phyloP scores from a whole-genome alignment of 2,888 invertebrate genomes.

The Anaspis maculata region DNA sequence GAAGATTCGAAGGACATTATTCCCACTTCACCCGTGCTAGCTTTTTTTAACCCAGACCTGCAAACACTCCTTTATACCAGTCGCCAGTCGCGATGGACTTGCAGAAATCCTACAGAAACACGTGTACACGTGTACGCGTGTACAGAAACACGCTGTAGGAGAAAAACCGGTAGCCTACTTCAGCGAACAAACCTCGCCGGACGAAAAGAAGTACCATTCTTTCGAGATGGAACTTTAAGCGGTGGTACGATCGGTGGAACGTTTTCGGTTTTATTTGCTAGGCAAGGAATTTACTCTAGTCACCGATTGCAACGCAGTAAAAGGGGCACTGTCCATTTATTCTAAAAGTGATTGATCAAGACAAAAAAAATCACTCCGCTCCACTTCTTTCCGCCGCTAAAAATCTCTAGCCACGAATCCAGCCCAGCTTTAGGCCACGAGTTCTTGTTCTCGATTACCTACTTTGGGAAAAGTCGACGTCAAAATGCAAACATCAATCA shows the following conservation, averaged over 20 bases:
- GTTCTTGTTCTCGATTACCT: no score
- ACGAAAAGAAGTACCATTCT: constrained; percentile 24
- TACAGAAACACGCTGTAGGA: constrained; percentile 3
- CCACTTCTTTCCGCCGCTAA: no score
- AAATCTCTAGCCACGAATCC: no score
- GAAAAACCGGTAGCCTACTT: constrained; percentile 20
- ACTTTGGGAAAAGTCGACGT: no score
- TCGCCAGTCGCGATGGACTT: constrained; percentile 12
- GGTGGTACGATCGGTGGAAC: constrained; percentile 21
- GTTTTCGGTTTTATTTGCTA: constrained; percentile 23
- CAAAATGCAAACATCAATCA: no score
- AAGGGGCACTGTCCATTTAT: constrained; percentile 5
- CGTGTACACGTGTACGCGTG: no score
- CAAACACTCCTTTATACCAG: constrained; percentile 10
- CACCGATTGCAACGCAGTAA: constrained; percentile 22
- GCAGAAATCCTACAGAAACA: constrained; percentile 12
- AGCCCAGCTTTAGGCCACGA: no score
- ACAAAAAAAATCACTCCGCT: no score
- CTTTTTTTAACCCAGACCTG: constrained; percentile 8
- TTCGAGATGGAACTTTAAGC: constrained; percentile 31
- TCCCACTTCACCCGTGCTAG: not conserved
- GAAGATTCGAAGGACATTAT: constrained; percentile 3
- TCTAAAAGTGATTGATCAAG: no score
- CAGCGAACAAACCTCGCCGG: constrained; percentile 20
- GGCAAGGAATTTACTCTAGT: constrained; percentile 21